These are phyloP conservation scores for Dinomys branickii DNA, from an alignment of 2,113 vertebrate species.

Conservation along the genomic window DNA sequence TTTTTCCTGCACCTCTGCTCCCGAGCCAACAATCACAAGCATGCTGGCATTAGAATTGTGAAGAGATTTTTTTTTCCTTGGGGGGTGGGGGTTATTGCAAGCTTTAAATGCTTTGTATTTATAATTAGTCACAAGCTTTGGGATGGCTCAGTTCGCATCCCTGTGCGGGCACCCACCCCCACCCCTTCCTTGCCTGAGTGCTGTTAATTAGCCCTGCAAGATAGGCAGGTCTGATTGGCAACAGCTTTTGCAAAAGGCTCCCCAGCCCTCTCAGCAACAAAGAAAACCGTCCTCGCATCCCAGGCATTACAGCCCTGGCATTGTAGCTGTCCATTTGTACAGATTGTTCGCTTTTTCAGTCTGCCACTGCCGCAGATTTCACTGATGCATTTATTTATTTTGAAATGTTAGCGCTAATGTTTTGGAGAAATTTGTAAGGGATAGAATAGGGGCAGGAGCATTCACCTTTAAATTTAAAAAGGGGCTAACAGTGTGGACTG, in stretches of 20 bases:
- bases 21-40: background rate
- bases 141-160: constrained; percentile 16
- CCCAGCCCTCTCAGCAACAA: constrained; percentile 62
- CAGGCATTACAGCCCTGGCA: background rate
- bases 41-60: constrained; percentile 57
- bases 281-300: constrained; percentile 51
- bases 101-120: constrained; percentile 71
- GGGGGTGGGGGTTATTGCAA: background rate
- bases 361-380: background rate
- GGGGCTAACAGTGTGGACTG: background rate
- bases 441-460: background rate
- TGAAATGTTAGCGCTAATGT: constrained; percentile 29
- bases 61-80: constrained; percentile 24
- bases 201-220: constrained; percentile 78
- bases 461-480: background rate
- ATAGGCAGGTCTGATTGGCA: constrained; percentile 65
- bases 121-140: constrained; percentile 55
- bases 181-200: constrained; percentile 45
- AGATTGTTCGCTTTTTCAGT: background rate
- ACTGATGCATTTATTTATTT: constrained; percentile 34
- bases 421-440: constrained; percentile 51
- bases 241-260: constrained; percentile 64
- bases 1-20: constrained; percentile 44
- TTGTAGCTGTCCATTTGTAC: background rate
- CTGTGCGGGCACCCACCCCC: background rate